Evolutionary conservation across 2,797 vertebrate species (phyloP).

Genomic region (Melanotaenia trifasciata): DNA sequence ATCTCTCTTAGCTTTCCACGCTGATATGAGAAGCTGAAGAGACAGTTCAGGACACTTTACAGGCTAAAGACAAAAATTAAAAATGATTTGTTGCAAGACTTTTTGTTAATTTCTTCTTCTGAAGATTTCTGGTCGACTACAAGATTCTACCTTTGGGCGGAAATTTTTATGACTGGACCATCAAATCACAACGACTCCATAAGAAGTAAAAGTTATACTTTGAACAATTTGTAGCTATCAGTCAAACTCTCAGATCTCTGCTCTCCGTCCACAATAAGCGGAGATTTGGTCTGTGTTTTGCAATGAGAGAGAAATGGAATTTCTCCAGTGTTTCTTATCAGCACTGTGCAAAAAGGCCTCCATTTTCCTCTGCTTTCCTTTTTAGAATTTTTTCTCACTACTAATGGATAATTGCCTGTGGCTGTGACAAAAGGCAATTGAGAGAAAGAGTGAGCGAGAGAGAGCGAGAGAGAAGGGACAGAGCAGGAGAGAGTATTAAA

Average conservation of each 20-base stretch:
- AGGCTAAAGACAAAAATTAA: not conserved
- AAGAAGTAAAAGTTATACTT: slow-evolving; percentile 36
- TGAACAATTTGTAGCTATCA: slow-evolving; percentile 46
- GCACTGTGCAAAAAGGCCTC: slow-evolving; percentile 75
- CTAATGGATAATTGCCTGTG: slow-evolving; percentile 77
- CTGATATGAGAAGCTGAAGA: slow-evolving; percentile 7
- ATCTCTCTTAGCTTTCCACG: not conserved
- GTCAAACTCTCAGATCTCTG: slow-evolving; percentile 44
- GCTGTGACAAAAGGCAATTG: slow-evolving; percentile 61
- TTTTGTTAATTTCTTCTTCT: not conserved
- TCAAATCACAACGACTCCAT: slow-evolving; percentile 20
- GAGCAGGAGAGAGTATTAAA: slow-evolving; percentile 46
- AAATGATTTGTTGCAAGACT: not conserved
- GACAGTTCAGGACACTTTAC: not conserved
- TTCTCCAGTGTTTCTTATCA: slow-evolving; percentile 76
- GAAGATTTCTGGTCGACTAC: not conserved
- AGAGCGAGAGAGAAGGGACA: slow-evolving; percentile 10
- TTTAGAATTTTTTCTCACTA: slow-evolving; percentile 61
- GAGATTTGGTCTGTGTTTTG: slow-evolving; percentile 39
- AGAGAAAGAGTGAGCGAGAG: slow-evolving; percentile 10
- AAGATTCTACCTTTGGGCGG: slow-evolving; percentile 1
- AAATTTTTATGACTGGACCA: slow-evolving; percentile 10
- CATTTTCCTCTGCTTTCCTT: slow-evolving; percentile 51
- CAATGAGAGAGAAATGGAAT: slow-evolving; percentile 47
- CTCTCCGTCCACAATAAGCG: slow-evolving; percentile 37